Conservation (phyloP, 2,888 invertebrate genomes). For the Metalampra italica region DNA sequence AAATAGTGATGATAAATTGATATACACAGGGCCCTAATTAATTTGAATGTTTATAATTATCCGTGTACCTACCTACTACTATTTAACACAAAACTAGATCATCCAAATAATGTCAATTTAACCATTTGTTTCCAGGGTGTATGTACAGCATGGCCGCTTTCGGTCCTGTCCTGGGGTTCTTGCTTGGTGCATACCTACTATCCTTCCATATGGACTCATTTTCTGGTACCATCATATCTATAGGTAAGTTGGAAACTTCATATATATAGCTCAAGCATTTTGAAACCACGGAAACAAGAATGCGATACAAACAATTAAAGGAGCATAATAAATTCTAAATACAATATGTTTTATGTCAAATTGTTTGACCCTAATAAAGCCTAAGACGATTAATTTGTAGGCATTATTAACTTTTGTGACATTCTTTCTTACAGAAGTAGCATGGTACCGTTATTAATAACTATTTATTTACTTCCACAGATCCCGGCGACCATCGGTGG, state of each 20-base stretch:
- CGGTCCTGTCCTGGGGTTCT: constrained; percentile 96
- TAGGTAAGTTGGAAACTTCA: constrained; percentile 78
- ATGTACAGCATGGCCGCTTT: constrained; percentile 98
- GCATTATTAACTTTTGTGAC: neutral
- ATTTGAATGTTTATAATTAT: neutral
- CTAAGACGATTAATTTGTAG: neutral
- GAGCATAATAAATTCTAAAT: neutral
- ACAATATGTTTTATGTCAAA: neutral
- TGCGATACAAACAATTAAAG: constrained; percentile 3
- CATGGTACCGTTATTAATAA: no score
- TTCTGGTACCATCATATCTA: constrained; percentile 83
- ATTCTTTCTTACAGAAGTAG: no score
- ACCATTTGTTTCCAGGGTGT: constrained; percentile 80
- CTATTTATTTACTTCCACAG: constrained; percentile 49
- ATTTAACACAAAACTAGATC: neutral
- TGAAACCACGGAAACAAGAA: neutral
- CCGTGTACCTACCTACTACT: neutral
- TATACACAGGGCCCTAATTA: neutral
- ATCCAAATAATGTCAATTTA: neutral
- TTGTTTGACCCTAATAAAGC: no score
- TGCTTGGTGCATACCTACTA: constrained; percentile 93
- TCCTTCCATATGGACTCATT: constrained; percentile 96
- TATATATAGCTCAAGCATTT: neutral
- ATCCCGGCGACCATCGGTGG: constrained; percentile 90
- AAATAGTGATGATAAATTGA: no score